phyloP scores from a whole-genome alignment of 2,113 vertebrate species.

The Ammodramus savannarum region DNA sequence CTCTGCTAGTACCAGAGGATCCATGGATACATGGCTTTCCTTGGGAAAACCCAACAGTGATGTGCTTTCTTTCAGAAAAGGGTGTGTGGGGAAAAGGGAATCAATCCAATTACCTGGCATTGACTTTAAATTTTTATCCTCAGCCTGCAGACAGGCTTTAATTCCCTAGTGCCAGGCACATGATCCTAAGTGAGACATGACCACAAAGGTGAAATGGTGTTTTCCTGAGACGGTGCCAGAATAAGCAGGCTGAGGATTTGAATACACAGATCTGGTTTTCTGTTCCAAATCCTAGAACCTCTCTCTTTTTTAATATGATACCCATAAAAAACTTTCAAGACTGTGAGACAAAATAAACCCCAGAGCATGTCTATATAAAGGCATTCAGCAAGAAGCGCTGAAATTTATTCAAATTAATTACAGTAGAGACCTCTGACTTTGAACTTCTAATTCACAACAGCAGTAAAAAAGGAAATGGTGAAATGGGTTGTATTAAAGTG shows the following conservation, averaged over 20 bases:
- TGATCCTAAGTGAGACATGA: neutral
- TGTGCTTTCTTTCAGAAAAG: neutral
- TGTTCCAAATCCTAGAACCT: neutral
- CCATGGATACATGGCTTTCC: neutral
- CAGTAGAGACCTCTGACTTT: conserved; percentile 57
- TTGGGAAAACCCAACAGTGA: accelerated
- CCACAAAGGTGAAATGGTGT: neutral
- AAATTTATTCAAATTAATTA: conserved; percentile 70
- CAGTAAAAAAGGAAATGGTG: conserved; percentile 54
- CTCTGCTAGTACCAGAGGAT: neutral
- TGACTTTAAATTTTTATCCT: neutral
- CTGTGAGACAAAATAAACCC: neutral
- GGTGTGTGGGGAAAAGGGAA: neutral
- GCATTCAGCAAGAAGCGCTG: conserved; percentile 33
- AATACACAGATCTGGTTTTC: neutral
- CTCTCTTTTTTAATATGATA: neutral
- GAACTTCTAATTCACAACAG: conserved; percentile 65
- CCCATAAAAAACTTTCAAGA: neutral
- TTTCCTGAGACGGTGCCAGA: neutral
- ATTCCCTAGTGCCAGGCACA: neutral
- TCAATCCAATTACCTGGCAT: neutral
- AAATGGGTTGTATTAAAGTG: conserved; percentile 72
- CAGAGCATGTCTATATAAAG: neutral
- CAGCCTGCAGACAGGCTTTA: neutral
- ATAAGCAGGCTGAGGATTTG: neutral